phyloP scores from a whole-genome alignment of 1,140 invertebrate species.

The Anoplolepis gracilipes region DNA sequence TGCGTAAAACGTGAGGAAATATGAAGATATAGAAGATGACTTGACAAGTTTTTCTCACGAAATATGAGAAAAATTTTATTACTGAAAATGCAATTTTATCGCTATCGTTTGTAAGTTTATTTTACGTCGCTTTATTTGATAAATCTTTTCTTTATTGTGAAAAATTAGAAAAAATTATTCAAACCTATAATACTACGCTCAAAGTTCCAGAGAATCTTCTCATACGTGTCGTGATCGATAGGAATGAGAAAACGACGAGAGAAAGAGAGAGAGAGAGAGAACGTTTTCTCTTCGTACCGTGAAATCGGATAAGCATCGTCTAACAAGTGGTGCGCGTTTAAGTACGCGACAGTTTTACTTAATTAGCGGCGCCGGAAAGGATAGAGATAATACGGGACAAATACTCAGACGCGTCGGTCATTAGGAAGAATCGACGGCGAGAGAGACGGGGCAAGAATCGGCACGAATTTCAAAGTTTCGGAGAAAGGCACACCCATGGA shows the following conservation, averaged over 20 bases:
- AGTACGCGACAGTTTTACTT: slow-evolving; percentile 50
- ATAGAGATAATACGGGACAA: slow-evolving; percentile 16
- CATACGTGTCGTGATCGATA: slow-evolving; percentile 39
- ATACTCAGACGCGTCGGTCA: slow-evolving; percentile 13
- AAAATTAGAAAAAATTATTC: background rate
- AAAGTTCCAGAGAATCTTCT: background rate
- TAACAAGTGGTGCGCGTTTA: slow-evolving; percentile 39
- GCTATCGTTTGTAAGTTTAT: too few relatives aligned
- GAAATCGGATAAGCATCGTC: slow-evolving; percentile 59
- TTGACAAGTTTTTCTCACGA: slow-evolving; percentile 10
- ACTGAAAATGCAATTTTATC: too few relatives aligned
- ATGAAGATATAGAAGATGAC: background rate
- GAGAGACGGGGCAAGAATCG: background rate
- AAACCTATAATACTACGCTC: too few relatives aligned
- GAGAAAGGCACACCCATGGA: slow-evolving; percentile 40
- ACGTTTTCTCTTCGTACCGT: slow-evolving; percentile 21
- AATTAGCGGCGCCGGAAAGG: slow-evolving; percentile 54
- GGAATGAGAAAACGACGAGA: background rate
- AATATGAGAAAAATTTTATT: slow-evolving; percentile 9
- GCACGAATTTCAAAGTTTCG: slow-evolving; percentile 48
- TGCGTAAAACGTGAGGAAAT: slow-evolving; percentile 58
- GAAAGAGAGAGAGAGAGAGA: background rate
- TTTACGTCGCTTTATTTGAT: background rate
- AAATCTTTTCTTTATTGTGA: background rate
- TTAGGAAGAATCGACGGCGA: slow-evolving; percentile 27